Evolutionary conservation across 2,797 vertebrate genomes (phyloP), one percentile per base, ranked within the genome.

Genomic region (Crenuchus spilurus): DNA sequence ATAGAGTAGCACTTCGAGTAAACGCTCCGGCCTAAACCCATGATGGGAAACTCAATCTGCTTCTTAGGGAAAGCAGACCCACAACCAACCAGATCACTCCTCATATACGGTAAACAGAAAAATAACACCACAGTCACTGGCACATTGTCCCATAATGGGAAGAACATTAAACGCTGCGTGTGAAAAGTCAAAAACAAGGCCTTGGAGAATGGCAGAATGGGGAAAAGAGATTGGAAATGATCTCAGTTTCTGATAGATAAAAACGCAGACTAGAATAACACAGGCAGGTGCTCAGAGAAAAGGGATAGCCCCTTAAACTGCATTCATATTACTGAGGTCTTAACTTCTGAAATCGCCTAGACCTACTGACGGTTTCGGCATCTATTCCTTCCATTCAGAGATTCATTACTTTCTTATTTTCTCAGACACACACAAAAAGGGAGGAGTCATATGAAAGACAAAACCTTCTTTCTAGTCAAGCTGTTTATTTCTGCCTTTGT

Each of bases 21-120:
- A 63, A 62, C 16, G 51, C 55, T 37, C 60, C 76, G 70, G 81
- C 86, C 55, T 33, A 42, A 72, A 49, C 64, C 64, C 63, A 67
- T 63, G 64, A 80, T 69, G 86, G 82, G 78, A 76, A 84, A 90
- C 87, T 83, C 78, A 76, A 81, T 67, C 72, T 44, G 33, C 51
- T 73, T 66, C 68, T 77, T 68, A 20, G 63, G 61, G 75, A 77
- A 72, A 70, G 72, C 58, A 72, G 60, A 91, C 91, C 88, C 91
- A 91, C 90, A 64, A 44, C 81, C 74, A 81, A 66, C 75, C 82
- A 72, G 78, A 81, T 77, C 61, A 66, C 82, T 74, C 72, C 46
- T 42, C 41, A 31, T 60, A 77, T 55, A 61, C 74, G 69, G 77
- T 79, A 83, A 80, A 87, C 52, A 73, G 72, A 85, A 70, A 70